These are phyloP conservation scores for Trimorus sp. DNA, from an alignment of 2,888 invertebrate species.

Conservation along the genomic window DNA sequence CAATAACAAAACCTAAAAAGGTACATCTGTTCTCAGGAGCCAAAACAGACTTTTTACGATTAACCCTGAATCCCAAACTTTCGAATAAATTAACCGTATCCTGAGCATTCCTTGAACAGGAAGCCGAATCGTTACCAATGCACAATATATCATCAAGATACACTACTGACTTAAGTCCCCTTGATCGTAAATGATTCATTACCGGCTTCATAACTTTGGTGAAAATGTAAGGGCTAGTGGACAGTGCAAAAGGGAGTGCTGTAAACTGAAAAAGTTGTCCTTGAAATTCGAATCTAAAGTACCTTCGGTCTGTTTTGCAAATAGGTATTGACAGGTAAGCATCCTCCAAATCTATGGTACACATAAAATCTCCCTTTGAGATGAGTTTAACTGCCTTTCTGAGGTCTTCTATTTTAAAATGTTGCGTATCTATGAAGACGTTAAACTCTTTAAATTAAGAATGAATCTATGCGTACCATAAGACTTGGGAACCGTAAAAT, in stretches of 20 bases:
- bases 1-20: too few species aligned
- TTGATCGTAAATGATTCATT: conserved; percentile 2
- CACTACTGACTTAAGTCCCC: background rate
- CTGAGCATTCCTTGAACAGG: too few species aligned
- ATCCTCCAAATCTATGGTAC: conserved; percentile 25
- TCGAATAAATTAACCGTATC: too few species aligned
- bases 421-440: conserved; percentile 1
- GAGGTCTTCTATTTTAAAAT: conserved; percentile 34
- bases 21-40: too few species aligned
- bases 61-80: too few species aligned
- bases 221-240: conserved; percentile 8
- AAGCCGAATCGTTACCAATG: too few species aligned
- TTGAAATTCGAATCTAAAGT: background rate
- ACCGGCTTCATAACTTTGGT: conserved; percentile 21
- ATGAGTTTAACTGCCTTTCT: conserved; percentile 33
- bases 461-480: conserved; percentile 17
- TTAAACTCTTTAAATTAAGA: conserved; percentile 11
- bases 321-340: conserved; percentile 27
- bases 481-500: conserved; percentile 17
- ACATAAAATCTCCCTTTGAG: background rate
- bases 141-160: background rate
- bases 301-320: conserved; percentile 7
- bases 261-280: conserved; percentile 17
- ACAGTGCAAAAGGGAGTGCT: conserved; percentile 25
- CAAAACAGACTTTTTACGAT: too few species aligned